Conservation (phyloP, 2,797 vertebrate species). For the Spheniscus humboldti region DNA sequence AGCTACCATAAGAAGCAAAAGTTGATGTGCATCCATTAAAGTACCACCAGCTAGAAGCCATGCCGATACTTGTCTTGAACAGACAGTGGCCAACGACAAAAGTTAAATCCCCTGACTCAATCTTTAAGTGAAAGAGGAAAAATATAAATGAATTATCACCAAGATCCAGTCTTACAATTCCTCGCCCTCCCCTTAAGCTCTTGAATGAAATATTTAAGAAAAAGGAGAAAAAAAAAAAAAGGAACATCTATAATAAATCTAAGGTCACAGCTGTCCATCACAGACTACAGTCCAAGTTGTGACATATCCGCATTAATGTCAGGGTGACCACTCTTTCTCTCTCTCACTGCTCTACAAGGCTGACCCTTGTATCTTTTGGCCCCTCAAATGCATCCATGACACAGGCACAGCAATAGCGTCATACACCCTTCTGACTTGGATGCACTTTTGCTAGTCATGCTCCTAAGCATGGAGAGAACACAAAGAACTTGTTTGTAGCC, state of each 20-base stretch:
- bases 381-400: neutral
- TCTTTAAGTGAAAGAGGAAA: neutral
- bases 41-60: neutral
- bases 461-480: neutral
- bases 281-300: neutral
- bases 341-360: neutral
- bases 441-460: neutral
- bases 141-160: neutral
- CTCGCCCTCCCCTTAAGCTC: neutral
- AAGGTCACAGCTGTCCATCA: neutral
- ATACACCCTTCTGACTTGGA: slow-evolving; percentile 45
- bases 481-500: slow-evolving; percentile 39
- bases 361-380: neutral
- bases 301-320: neutral
- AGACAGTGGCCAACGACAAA: neutral
- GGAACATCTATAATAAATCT: neutral
- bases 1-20: neutral
- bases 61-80: neutral
- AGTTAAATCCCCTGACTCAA: neutral
- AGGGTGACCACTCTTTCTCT: neutral
- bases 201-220: neutral
- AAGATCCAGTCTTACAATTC: neutral
- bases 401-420: accelerated
- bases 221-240: no score
- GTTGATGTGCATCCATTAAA: neutral